These are phyloP conservation scores for Marasmarcha lunaedactyla DNA, from an alignment of 2,888 invertebrate species.

Conservation along the genomic window DNA sequence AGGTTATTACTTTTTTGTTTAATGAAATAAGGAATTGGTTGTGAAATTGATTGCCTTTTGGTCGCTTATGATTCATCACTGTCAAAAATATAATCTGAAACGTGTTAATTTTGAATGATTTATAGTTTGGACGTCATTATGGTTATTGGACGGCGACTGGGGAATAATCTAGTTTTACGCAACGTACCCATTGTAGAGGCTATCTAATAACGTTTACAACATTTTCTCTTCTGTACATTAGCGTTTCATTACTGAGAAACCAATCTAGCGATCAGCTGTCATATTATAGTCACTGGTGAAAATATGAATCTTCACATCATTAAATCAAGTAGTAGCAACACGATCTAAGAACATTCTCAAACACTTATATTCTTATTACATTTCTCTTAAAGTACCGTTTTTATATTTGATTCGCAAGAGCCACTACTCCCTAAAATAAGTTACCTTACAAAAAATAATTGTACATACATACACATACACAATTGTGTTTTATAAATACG, in stretches of 20 bases:
- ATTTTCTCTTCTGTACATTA: conserved; percentile 23
- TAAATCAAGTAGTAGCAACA: no score
- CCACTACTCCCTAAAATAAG: no score
- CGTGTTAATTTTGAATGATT: conserved; percentile 68
- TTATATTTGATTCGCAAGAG: no score
- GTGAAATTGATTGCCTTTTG: conserved; percentile 68
- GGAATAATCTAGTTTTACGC: conserved; percentile 62
- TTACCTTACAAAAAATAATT: no score
- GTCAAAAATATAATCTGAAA: conserved; percentile 61
- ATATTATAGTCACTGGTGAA: conserved; percentile 30
- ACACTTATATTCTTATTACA: no score
- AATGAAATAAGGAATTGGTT: conserved; percentile 68
- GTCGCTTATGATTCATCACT: conserved; percentile 67
- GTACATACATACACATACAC: no score
- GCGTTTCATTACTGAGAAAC: conserved; percentile 29
- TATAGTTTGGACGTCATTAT: conserved; percentile 57
- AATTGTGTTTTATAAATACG: no score
- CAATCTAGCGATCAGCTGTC: conserved; percentile 31
- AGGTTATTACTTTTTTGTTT: conserved; percentile 69
- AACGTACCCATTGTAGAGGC: conserved; percentile 36
- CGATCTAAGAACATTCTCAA: no score
- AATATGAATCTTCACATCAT: conserved; percentile 9
- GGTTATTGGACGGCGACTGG: conserved; percentile 27
- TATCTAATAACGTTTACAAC: conserved; percentile 19
- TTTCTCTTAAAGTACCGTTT: no score